Base-by-base conservation (phyloP, 1,140 invertebrate species). In the Drosophila simulans region DNA sequence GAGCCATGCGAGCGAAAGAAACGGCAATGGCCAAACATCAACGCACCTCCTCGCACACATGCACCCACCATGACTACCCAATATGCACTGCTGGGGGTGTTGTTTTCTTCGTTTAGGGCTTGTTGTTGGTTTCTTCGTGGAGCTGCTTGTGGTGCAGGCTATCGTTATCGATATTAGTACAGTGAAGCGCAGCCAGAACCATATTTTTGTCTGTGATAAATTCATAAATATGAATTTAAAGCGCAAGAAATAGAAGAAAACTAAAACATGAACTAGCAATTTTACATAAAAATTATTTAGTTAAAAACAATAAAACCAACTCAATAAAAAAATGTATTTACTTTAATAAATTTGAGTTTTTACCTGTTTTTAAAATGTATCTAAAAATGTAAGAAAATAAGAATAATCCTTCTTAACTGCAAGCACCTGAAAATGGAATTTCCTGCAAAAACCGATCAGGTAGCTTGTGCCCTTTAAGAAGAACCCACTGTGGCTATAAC, bases 11-110 rank as follows among this genome's bases (percentile, higher is more conserved):
- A 34, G 49, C 43, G 25, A 76, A 66, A 40, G 37, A 48, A 55
- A 63, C 15, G 39, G 31, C 25, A 64, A 43, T 5, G 52, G 31
- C 8, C 34, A 27, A 40, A n/a, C 49, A 40, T 25, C 22, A 59
- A 10, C 15, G n/a, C 11, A 27, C 13, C 60, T 45, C 15, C 45
- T 68, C 39, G 20, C 45, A 45, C 64, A 43, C 64, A 68, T 52
- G 60, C 55, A 77, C 13, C 49, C 20, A 13, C 49, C 49, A 49
- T 70, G 43, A 57, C 64, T 71, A 71, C 64, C 51, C 68, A 71
- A 71, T 48, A 63, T 71, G 65, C 68, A 71, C 52, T 57, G 68
- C 68, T 71, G 68, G 68, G 68, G 68, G 68, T 71, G 66, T 57
- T 42, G 40, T n/a, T n/a, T n/a, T n/a, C n/a, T n/a, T n/a, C n/a